Evolutionary conservation across 2,113 vertebrate species (phyloP).

Genomic region (Halcyon malimbica): DNA sequence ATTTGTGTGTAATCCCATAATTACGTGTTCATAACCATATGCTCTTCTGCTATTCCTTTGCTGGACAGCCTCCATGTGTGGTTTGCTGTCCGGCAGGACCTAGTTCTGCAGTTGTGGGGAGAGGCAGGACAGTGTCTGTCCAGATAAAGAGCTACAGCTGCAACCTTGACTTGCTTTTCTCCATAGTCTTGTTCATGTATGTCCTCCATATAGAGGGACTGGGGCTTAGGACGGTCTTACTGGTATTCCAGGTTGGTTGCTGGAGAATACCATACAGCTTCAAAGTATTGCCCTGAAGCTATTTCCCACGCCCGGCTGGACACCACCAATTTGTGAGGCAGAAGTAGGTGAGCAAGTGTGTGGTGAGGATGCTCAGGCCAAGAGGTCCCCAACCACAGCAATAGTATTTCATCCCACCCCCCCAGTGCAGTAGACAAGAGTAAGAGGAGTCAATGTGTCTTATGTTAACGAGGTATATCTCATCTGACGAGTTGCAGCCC

Average conservation of each 20-base stretch:
- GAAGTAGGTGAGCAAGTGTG: background rate
- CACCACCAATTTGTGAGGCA: background rate
- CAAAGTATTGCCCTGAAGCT: background rate
- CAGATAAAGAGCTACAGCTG: background rate
- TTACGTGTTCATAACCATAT: background rate
- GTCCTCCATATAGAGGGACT: background rate
- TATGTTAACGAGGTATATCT: background rate
- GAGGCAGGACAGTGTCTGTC: background rate
- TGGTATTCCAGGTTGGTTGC: background rate
- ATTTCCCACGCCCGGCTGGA: background rate
- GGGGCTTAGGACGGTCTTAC: background rate
- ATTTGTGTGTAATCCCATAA: background rate
- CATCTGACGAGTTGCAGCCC: background rate
- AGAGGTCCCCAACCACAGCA: background rate
- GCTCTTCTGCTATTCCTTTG: background rate
- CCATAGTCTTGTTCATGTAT: background rate
- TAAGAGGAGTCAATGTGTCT: background rate
- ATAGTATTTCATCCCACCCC: background rate
- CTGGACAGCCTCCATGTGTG: accelerated
- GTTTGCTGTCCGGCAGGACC: background rate
- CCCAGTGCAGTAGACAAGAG: background rate
- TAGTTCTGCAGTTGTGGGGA: background rate
- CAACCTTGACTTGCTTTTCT: background rate
- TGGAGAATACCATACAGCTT: background rate
- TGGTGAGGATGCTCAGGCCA: background rate